These are phyloP conservation scores for Ennomos quercinarius DNA, from an alignment of 2,888 invertebrate species.

Conservation along the genomic window DNA sequence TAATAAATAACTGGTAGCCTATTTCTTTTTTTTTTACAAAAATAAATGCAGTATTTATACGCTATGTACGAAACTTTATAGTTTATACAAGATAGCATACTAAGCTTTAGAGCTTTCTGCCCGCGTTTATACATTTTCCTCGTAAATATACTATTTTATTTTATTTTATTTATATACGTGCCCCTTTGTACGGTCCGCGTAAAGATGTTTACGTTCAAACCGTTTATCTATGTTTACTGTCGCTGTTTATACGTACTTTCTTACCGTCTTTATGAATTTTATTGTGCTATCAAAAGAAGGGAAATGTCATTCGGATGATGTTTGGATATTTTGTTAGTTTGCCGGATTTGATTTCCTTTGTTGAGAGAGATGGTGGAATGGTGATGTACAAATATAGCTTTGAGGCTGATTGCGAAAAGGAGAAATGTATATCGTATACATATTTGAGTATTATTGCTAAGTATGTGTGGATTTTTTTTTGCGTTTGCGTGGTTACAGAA, in stretches of 20 bases:
- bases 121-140: constrained; percentile 12
- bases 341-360: constrained; percentile 26
- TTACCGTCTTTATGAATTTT: constrained; percentile 30
- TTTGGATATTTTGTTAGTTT: constrained; percentile 33
- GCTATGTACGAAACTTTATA: too few relatives aligned
- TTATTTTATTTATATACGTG: constrained; percentile 24
- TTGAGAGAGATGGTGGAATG: constrained; percentile 3
- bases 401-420: constrained; percentile 12
- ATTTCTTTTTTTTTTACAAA: too few relatives aligned
- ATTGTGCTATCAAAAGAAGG: constrained; percentile 28
- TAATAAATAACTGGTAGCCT: too few relatives aligned
- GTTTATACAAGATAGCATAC: constrained; percentile 2
- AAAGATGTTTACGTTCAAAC: constrained; percentile 34
- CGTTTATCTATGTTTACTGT: constrained; percentile 35
- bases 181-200: constrained; percentile 27
- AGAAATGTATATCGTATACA: not conserved
- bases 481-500: too few relatives aligned
- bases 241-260: constrained; percentile 27
- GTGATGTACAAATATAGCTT: constrained; percentile 3
- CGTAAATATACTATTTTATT: constrained; percentile 9
- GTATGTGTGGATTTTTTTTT: too few relatives aligned
- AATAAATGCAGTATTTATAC: too few relatives aligned
- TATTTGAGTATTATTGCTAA: not conserved
- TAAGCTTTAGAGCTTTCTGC: constrained; percentile 8
- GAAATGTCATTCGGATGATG: constrained; percentile 29